A percentile compares a stretch with the other conserved stretches of the same genome.
phyloP scores from a whole-genome alignment of 2,113 vertebrate genomes.

The Trochalopteron elliotii region DNA sequence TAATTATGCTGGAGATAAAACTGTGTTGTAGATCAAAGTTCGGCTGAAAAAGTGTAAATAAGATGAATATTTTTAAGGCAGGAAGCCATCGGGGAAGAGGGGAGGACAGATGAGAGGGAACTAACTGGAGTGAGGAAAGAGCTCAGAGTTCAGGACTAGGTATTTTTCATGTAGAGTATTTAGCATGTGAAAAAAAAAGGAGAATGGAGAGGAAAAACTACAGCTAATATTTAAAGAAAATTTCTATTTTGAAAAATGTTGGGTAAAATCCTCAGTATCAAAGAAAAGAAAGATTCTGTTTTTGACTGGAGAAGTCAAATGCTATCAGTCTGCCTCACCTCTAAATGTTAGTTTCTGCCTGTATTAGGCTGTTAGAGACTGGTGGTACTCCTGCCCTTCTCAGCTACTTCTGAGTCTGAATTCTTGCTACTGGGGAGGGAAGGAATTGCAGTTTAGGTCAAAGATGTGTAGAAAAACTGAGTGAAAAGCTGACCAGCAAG shows the following conservation, averaged over 20 bases:
- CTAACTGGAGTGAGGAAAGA: background rate
- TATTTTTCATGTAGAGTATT: background rate
- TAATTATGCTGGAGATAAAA: background rate
- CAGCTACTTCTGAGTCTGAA: background rate
- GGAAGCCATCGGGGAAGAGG: rapidly evolving
- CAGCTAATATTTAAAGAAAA: background rate
- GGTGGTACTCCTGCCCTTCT: background rate
- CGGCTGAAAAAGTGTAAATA: background rate
- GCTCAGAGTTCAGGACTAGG: background rate
- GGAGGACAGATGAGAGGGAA: background rate
- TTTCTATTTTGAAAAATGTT: background rate
- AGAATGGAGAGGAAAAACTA: background rate
- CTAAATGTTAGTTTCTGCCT: background rate
- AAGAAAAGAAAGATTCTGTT: background rate
- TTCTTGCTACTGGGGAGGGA: background rate
- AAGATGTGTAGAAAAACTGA: background rate
- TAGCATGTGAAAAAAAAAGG: background rate
- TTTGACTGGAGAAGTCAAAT: background rate
- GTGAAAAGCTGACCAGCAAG: background rate
- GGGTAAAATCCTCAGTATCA: background rate
- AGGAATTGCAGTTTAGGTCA: background rate
- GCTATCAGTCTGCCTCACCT: background rate
- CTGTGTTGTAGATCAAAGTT: background rate
- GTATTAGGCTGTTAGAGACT: background rate
- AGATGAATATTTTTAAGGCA: background rate